phyloP scores from a whole-genome alignment of 2,888 invertebrate genomes.

The Perizoma flavofasciatum region DNA sequence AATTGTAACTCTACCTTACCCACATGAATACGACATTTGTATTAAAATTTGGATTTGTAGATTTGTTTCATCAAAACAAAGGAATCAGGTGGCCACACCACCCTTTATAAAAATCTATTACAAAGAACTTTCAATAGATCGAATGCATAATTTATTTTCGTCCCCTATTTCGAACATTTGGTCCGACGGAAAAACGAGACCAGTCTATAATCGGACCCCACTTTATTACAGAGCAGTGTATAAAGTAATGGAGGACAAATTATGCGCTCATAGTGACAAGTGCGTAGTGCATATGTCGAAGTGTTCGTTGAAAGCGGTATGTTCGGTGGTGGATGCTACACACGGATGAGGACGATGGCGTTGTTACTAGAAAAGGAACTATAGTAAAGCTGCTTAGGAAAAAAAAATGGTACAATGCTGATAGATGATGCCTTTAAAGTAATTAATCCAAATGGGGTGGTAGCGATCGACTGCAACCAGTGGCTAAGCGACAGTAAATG shows the following conservation, averaged over 20 bases:
- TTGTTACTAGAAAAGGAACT: no score
- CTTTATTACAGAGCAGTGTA: conserved; percentile 62
- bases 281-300: conserved; percentile 77
- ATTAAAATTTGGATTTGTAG: conserved; percentile 38
- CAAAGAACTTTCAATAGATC: conserved; percentile 74
- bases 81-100: conserved; percentile 59
- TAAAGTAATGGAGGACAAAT: conserved; percentile 80
- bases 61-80: conserved; percentile 49
- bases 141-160: conserved; percentile 77
- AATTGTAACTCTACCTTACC: conserved; percentile 18
- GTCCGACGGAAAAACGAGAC: conserved; percentile 75
- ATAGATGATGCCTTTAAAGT: no score
- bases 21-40: conserved; percentile 14
- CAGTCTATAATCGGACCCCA: conserved; percentile 73
- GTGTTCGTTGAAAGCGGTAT: conserved; percentile 71
- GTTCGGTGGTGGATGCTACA: conserved; percentile 41
- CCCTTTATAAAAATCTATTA: conserved; percentile 69
- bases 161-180: conserved; percentile 72
- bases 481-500: no score
- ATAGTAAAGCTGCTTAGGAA: no score
- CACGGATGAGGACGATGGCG: conserved; percentile 35
- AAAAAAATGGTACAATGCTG: no score
- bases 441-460: no score
- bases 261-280: conserved; percentile 75
- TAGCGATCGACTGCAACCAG: no score